phyloP scores from a whole-genome alignment of 1,140 invertebrate genomes.

The Megathymus violae region DNA sequence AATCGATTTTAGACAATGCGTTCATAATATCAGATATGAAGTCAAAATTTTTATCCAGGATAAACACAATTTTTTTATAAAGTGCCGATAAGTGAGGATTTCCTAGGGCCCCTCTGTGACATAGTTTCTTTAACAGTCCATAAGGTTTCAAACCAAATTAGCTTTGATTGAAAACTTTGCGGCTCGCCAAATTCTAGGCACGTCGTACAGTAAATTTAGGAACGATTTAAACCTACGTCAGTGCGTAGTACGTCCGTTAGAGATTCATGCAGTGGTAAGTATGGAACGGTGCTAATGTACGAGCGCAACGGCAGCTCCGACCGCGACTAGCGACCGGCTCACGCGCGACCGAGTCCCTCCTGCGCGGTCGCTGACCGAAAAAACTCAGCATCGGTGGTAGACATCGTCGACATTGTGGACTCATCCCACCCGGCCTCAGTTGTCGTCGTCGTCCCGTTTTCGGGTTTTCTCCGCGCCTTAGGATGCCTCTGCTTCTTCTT shows the following conservation, averaged over 20 bases:
- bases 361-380: constrained; percentile 81
- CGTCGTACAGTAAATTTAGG: neutral
- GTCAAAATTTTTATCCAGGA: neutral
- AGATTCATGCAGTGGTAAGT: constrained; percentile 51
- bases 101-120: neutral
- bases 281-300: constrained; percentile 76
- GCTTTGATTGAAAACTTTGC: neutral
- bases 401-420: constrained; percentile 76
- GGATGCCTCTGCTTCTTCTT: constrained; percentile 75
- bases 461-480: constrained; percentile 74
- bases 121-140: no score
- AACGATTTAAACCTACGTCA: neutral
- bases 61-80: neutral
- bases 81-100: no score
- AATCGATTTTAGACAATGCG: neutral
- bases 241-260: constrained; percentile 12
- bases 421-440: constrained; percentile 74
- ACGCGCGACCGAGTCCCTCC: constrained; percentile 77
- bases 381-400: constrained; percentile 79
- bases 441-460: constrained; percentile 71
- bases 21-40: neutral
- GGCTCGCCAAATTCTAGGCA: neutral
- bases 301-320: constrained; percentile 75
- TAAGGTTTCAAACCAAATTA: neutral
- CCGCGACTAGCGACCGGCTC: constrained; percentile 65